These are phyloP conservation scores for Sturnira hondurensis DNA, from an alignment of 2,113 vertebrate species.

Conservation along the genomic window DNA sequence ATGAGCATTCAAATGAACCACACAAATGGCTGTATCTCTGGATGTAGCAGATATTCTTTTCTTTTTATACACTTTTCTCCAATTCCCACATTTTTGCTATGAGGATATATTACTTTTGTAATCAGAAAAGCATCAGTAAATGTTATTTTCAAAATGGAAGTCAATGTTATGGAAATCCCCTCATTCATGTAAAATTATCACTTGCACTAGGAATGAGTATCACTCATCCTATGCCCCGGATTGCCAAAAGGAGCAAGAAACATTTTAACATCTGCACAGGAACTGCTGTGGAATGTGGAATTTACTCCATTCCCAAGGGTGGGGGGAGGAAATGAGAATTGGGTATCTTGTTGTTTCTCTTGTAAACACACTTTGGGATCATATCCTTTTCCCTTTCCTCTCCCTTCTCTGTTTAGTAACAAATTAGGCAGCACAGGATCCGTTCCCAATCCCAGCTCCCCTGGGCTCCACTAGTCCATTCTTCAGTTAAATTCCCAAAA, in stretches of 20 bases:
- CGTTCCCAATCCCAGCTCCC: not conserved
- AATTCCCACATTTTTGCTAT: slow-evolving; percentile 9
- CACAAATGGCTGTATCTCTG: not conserved
- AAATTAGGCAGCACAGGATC: not conserved
- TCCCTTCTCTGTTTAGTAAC: slow-evolving; percentile 9
- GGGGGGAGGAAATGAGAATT: slow-evolving; percentile 56
- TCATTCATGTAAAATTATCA: not conserved
- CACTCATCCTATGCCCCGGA: not conserved
- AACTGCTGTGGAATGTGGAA: slow-evolving; percentile 26
- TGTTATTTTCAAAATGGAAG: slow-evolving; percentile 46
- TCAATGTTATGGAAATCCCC: slow-evolving; percentile 27
- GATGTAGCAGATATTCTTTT: not conserved
- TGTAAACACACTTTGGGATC: slow-evolving; percentile 61
- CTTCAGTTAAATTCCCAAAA: not conserved
- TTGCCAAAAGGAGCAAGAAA: not conserved
- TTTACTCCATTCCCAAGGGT: slow-evolving; percentile 12
- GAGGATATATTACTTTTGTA: not conserved
- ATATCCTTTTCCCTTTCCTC: slow-evolving; percentile 56
- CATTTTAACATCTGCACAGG: slow-evolving; percentile 51
- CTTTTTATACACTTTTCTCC: not conserved
- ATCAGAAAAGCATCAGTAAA: not conserved
- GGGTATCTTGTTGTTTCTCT: slow-evolving; percentile 56
- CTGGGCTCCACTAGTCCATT: not conserved
- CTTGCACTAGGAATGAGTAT: not conserved
- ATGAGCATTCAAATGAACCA: not conserved